Percentiles rank a stretch among this genome's conserved stretches.
These are phyloP conservation scores for Lingula anatina DNA, from an alignment of 2,888 invertebrate genomes.

Conservation along the genomic window DNA sequence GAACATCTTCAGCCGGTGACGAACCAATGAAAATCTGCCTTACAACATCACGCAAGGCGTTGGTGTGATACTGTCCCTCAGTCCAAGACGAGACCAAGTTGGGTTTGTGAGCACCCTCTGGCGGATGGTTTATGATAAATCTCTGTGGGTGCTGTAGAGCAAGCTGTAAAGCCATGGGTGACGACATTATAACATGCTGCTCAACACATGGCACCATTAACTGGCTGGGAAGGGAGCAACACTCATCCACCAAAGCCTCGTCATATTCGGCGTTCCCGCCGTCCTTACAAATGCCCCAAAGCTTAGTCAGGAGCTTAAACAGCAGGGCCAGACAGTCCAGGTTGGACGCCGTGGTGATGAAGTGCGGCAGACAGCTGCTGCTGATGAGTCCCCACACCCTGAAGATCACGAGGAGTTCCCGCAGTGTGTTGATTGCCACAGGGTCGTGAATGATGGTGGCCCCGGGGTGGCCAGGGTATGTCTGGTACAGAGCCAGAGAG, in stretches of 20 bases:
- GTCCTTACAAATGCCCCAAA: constrained; percentile 56
- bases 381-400: constrained; percentile 78
- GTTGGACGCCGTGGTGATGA: constrained; percentile 65
- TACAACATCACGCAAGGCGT: constrained; percentile 69
- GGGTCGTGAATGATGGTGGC: constrained; percentile 67
- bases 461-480: constrained; percentile 48
- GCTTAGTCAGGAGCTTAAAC: constrained; percentile 72
- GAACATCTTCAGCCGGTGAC: constrained; percentile 55
- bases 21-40: constrained; percentile 73
- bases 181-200: constrained; percentile 48
- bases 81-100: not conserved
- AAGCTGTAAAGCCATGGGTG: not conserved
- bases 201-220: constrained; percentile 75
- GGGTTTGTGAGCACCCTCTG: not conserved
- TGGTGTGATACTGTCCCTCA: constrained; percentile 25
- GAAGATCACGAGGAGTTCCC: constrained; percentile 76
- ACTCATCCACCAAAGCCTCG: constrained; percentile 79
- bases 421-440: constrained; percentile 70
- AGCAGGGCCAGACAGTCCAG: constrained; percentile 73
- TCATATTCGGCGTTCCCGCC: constrained; percentile 62
- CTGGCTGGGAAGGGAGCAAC: constrained; percentile 76
- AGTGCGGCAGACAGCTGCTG: constrained; percentile 72
- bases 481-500: constrained; percentile 66
- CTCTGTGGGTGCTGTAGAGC: not conserved
- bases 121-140: no score